These are phyloP conservation scores for Nothobranchius kuhntae DNA, from an alignment of 2,113 vertebrate genomes.

Conservation along the genomic window DNA sequence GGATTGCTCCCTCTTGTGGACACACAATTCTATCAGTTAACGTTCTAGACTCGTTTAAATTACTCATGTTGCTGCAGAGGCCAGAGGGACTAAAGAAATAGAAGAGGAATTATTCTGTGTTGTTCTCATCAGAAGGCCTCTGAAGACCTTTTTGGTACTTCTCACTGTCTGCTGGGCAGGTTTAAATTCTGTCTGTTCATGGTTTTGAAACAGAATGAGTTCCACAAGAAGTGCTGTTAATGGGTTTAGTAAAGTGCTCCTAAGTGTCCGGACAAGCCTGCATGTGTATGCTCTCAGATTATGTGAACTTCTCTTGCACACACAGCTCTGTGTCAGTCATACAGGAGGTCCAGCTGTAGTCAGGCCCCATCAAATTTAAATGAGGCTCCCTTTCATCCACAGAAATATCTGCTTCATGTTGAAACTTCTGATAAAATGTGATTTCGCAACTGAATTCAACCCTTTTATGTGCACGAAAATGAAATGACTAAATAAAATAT, in stretches of 20 bases:
- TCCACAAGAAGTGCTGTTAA: conserved; percentile 22
- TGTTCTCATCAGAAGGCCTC: background rate
- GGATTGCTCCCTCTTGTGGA: too few relatives aligned
- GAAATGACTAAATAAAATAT: background rate
- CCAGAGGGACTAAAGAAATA: background rate
- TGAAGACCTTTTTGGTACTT: background rate
- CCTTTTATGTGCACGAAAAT: background rate
- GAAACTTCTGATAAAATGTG: conserved; percentile 4
- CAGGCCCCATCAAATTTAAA: conserved; percentile 59
- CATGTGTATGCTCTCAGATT: conserved; percentile 26
- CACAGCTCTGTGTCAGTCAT: conserved; percentile 17
- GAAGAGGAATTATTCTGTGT: background rate
- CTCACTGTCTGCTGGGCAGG: background rate
- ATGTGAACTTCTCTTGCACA: conserved; percentile 22
- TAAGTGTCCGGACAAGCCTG: conserved; percentile 57
- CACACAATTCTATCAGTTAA: too few relatives aligned
- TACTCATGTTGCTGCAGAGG: too few relatives aligned
- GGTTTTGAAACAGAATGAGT: background rate
- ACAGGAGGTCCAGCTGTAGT: conserved; percentile 57
- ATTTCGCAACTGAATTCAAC: too few relatives aligned
- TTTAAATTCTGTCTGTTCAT: conserved; percentile 35
- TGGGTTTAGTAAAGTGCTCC: conserved; percentile 51
- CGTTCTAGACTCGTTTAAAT: too few relatives aligned
- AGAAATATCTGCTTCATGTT: conserved; percentile 2
- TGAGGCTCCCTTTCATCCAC: conserved; percentile 34